Conservation (phyloP, 1,140 invertebrate species). For the Planococcus citri region DNA sequence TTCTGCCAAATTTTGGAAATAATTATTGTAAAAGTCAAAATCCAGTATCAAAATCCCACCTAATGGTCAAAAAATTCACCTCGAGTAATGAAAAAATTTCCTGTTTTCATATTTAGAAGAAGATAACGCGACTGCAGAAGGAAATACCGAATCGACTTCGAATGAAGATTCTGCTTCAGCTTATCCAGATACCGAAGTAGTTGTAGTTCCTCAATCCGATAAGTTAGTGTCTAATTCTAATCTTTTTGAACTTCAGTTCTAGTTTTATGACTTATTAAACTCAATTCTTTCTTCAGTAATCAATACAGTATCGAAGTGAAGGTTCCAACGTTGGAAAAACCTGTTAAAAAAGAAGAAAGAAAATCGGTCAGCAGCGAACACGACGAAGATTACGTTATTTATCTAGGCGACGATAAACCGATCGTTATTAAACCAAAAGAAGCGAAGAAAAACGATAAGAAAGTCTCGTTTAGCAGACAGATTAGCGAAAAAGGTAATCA, state of each 20-base stretch:
- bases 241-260: neutral
- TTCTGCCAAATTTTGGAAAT: no score
- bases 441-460: constrained; percentile 30
- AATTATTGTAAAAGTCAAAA: no score
- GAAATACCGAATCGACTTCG: neutral
- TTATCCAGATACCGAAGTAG: constrained; percentile 11
- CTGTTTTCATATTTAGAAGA: no score
- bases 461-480: constrained; percentile 32
- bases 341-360: neutral
- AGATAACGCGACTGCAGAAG: neutral
- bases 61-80: no score
- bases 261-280: neutral
- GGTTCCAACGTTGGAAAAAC: neutral
- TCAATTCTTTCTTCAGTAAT: neutral
- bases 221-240: neutral
- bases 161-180: neutral
- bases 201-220: neutral
- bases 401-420: constrained; percentile 44
- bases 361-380: neutral
- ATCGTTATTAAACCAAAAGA: constrained; percentile 35
- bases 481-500: constrained; percentile 22
- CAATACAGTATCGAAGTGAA: neutral
- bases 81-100: no score
- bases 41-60: no score
- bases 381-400: constrained; percentile 37